These are phyloP conservation scores for Pristionchus exspectatus DNA, from an alignment of 2,888 invertebrate species.

Conservation along the genomic window DNA sequence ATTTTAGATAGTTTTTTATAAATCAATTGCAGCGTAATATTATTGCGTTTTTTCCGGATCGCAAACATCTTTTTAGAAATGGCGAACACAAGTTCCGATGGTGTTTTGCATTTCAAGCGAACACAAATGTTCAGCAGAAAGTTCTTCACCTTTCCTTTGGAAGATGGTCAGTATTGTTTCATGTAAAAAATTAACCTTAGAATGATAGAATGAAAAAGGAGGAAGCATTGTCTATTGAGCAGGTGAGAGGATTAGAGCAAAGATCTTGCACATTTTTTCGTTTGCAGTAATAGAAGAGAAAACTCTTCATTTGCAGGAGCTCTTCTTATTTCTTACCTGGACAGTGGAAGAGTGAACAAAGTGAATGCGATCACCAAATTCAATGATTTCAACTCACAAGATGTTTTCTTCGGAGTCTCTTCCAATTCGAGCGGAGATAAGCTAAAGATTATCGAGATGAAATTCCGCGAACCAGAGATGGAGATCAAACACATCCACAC, in stretches of 20 bases:
- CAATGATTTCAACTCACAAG: background rate
- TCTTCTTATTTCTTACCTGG: background rate
- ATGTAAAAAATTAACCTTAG: background rate
- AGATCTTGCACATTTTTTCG: background rate
- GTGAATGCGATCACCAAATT: background rate
- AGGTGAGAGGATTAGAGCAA: background rate
- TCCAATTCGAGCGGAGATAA: constrained; percentile 19
- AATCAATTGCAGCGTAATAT: background rate
- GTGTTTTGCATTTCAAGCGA: background rate
- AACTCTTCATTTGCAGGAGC: background rate
- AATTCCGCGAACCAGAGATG: background rate
- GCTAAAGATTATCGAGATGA: background rate
- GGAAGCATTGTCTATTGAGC: background rate
- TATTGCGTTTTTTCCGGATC: background rate
- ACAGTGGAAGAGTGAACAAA: background rate
- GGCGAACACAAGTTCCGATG: background rate
- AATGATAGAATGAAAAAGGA: background rate
- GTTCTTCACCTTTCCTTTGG: constrained; percentile 20
- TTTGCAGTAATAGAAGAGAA: background rate
- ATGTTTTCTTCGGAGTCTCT: background rate
- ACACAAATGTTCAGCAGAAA: background rate
- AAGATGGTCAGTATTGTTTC: background rate
- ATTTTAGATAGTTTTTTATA: background rate
- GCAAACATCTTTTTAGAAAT: background rate
- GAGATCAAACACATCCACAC: background rate